Conservation (phyloP, 2,113 vertebrate genomes). For the Typhlomys cinereus region DNA sequence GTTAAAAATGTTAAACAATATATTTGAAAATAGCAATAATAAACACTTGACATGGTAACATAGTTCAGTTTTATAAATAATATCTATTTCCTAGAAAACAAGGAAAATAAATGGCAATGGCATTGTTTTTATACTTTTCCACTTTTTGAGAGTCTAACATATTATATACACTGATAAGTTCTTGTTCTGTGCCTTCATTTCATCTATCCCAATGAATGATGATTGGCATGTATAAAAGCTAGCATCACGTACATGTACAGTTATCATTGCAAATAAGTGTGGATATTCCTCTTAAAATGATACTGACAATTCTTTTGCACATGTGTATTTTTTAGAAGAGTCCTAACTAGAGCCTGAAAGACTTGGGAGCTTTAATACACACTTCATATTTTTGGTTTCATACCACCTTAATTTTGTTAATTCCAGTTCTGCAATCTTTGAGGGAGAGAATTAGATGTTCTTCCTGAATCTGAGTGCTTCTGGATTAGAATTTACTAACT, state of each 20-base stretch:
- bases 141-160: not conserved
- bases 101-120: not conserved
- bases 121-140: not conserved
- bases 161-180: not conserved
- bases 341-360: no score
- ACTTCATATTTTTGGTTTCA: no score
- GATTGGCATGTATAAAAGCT: not conserved
- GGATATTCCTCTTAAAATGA: no score
- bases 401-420: no score
- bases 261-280: not conserved
- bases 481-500: no score
- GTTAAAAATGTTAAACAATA: not conserved
- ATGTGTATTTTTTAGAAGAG: no score
- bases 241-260: not conserved
- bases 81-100: not conserved
- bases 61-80: constrained; percentile 12
- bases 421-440: no score
- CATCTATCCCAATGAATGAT: not conserved
- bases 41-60: not conserved
- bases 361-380: no score
- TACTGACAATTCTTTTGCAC: no score
- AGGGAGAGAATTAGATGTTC: no score
- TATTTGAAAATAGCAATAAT: not conserved
- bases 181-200: not conserved
- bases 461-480: no score